Conservation (phyloP, 2,113 vertebrate species). For the Geococcyx californianus region DNA sequence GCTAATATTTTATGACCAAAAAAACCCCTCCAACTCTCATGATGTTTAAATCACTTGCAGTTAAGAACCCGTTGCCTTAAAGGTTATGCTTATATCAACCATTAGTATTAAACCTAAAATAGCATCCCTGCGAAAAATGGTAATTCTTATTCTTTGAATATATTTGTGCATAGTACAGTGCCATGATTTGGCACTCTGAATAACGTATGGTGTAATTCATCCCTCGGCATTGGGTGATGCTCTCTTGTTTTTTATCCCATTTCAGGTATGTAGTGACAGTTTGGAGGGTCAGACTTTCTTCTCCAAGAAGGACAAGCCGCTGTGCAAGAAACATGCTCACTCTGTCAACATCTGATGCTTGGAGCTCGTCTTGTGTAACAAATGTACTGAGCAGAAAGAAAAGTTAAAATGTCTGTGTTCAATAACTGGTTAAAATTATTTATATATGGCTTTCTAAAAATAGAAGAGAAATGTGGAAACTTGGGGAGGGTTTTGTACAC, state of each 20-base stretch:
- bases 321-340: slow-evolving; percentile 95
- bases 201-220: not conserved
- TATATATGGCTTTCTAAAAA: slow-evolving; percentile 18
- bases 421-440: slow-evolving; percentile 37
- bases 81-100: not conserved
- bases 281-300: slow-evolving; percentile 93
- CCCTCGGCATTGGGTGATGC: not conserved
- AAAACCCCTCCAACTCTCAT: not conserved
- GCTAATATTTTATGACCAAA: not conserved
- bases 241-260: slow-evolving; percentile 22
- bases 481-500: not conserved
- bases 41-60: not conserved
- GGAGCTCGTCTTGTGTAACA: not conserved
- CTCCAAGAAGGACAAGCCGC: slow-evolving; percentile 94
- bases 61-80: not conserved
- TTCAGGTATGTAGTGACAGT: slow-evolving; percentile 88
- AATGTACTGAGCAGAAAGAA: slow-evolving; percentile 37
- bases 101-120: not conserved
- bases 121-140: not conserved
- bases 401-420: slow-evolving; percentile 49
- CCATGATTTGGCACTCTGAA: not conserved
- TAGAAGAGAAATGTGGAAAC: not conserved
- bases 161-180: not conserved
- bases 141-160: not conserved
- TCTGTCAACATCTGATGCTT: slow-evolving; percentile 84